Evolutionary conservation across 1,140 invertebrate species (phyloP), one percentile per base, ranked within the genome.

Genomic region (Caenorhabditis briggsae): DNA sequence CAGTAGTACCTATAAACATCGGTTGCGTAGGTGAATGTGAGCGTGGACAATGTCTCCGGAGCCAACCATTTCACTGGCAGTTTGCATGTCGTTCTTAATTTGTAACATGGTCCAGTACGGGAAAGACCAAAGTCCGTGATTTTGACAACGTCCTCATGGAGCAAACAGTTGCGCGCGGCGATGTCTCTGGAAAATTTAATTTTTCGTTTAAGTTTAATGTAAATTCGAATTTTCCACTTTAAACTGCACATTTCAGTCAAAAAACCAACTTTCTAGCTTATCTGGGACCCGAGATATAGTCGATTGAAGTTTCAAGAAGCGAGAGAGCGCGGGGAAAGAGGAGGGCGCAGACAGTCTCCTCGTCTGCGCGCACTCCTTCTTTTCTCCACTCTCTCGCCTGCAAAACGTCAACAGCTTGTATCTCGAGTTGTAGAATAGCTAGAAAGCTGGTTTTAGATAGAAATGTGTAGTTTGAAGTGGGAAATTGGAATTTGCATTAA

Each of bases 131-230:
- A 88, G 55, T 88, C 88, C 6, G 46, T 56, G 25, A 88, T 85
- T 55, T 88, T 87, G 41, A 88, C 74, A 14, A 41, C 65, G 3
- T 50, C 65, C 18, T 82, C 48, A 53, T 33, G 8, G 20, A 88
- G 87, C 8, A 88, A 82, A 46, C 85, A 87, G 93, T 98, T 98
- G 91, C 97, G 95, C n/a, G 97, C 96, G 41, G 97, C 97, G 90
- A 98, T 94, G 94, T 98, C 97, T 91, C 97, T 82, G 64, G 46
- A 50, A 43, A 33, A 33, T 2, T 33, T n/a, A n/a, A 33, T 33
- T 33, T 85, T 64, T 46, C 50, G 9, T 14, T 33, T 53, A 53
- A 82, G 74, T 20, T 9, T 20, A 20, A 83, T 0, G 11, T 9
- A 23, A 83, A 43, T 8, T 9, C 43, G 3, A 33, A 23, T 23